Evolutionary conservation across 2,888 invertebrate genomes (phyloP), one percentile per base, ranked within the genome.

Genomic region (Pterostichus madidus): DNA sequence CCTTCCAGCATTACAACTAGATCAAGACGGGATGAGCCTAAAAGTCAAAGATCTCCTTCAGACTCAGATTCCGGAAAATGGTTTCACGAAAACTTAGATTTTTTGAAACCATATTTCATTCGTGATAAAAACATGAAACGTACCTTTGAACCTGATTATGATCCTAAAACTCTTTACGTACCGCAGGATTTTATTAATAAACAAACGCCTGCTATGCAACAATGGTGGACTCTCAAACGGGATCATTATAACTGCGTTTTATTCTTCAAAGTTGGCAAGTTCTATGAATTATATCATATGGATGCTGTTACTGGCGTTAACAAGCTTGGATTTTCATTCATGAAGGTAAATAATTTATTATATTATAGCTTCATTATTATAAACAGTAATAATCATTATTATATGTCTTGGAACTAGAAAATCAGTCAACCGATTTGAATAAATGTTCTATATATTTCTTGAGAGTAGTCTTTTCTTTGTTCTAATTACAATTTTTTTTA

Each of bases 261-360:
- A 15, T 99, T 99, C 90, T 99, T 99, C 90, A 99, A 99, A 95
- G 96, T 99, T 84, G 99, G 99, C 4, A 99, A 99, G 90, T 99
- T 99, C 90, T 99, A 99, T 90, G 99, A 99, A 89, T 90, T 99
- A 35, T 99, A 98, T 89, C 98, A 99, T 87, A 99, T 98, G 98
- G 99, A 99, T 91, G 99, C 99, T 6, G 96, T 97, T 1, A 93
- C 95, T 46, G 97, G 96, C 0, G 98, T 98, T 0, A 96, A 95
- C 86, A 97, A 98, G 89, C 92, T 99, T 2, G 97, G 96, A 61
- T 94, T 99, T 84, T 94, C 96, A 0, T 99, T 95, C 87, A 99
- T 99, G 99, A 96, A 95, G 93, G 96, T 94, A 88, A 3, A 24
- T 24, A 3, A 24, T 24, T 24, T 24, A 24, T 3, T 24, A 2